Evolutionary conservation across 2,797 vertebrate genomes (phyloP), one percentile per base, ranked within the genome.

Genomic region (Brotula barbata): DNA sequence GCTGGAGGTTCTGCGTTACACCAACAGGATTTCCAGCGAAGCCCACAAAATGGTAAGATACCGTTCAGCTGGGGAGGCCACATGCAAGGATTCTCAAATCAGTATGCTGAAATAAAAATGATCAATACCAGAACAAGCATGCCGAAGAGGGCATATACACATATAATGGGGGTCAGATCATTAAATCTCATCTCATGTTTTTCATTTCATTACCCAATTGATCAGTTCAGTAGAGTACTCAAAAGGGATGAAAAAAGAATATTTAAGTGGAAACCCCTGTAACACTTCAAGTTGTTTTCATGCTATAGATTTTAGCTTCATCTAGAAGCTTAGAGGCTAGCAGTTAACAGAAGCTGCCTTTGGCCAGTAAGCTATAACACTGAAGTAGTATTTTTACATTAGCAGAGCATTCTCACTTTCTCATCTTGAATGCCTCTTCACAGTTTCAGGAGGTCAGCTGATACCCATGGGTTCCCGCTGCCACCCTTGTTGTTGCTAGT

Each of bases 1-100:
- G 85, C 83, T 99, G 85, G 96, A 98, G 87, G 93, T 99, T 60
- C 80, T 99, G 71, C 94, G 97, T 51, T 98, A 98, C 84, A 96
- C 96, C 75, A 98, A 98, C 86, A 91, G 89, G 77, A 88, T 99
- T 80, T 99, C 96, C 88, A 99, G 96, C 1, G 95, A 98, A 71
- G 96, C 96, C 65, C 96, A 99, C 85, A 94, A 92, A 89, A 93
- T 95, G 94, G 96, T 97, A 85, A 92, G 85, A 58, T 62, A 42
- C 57, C 43, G 20, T n/a, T 58, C n/a, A 4, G 41, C 15, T 10
- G 36, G 11, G 56, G 14, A 12, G 13, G 39, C 11, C 20, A 34
- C 20, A 19, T 63, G 15, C 4, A 37, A 47, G 11, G 36, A 13
- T n/a, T 5, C 6, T 39, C 3, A 17, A 17, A 59, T 41, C 17